Base-by-base conservation (phyloP, 2,888 invertebrate species). In the Orthosia incerta region DNA sequence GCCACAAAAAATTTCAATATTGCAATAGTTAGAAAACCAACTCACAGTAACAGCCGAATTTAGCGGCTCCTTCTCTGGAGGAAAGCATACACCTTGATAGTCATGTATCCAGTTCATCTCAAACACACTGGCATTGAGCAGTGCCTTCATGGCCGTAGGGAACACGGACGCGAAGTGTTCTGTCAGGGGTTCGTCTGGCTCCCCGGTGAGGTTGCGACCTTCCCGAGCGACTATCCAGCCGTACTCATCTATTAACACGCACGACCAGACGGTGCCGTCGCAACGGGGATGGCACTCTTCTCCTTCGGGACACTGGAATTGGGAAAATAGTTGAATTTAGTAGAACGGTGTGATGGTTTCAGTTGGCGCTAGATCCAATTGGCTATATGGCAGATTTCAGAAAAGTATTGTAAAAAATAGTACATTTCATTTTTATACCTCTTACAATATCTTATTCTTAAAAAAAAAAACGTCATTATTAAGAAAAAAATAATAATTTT, bases 31-130 rank as follows among this genome's bases (percentile, higher is more conserved):
- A 39, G 7, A 11, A 45, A 39, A 3, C 0, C 16, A 16, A 87
- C 91, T 90, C 73, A 94, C 94, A 46, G 90, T 80, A 0, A 91
- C 87, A 15, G 93, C 91, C 0, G 86, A 74, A 68, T 56, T 70
- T 12, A 73, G 83, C 4, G 83, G 77, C 31, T 88, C 88, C 51
- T 88, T 83, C 69, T 86, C 81, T 0, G 87, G 88, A 2, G 93
- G 91, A 67, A 96, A 96, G 84, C 96, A 96, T 0, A 96, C 94
- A 0, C 90, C 93, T 69, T 96, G 96, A 74, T 96, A 96, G 76
- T 96, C 96, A 65, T 96, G 95, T 26, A 96, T 87, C 94, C 95
- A 94, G 84, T 93, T 92, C 7, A 95, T 82, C 18, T 93, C 91
- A 77, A 93, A 96, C 26, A 96, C 92, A 23, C 83, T 85, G 1